phyloP scores from a whole-genome alignment of 92 coral and sea anemone species.

The Paramuricea clavata region DNA sequence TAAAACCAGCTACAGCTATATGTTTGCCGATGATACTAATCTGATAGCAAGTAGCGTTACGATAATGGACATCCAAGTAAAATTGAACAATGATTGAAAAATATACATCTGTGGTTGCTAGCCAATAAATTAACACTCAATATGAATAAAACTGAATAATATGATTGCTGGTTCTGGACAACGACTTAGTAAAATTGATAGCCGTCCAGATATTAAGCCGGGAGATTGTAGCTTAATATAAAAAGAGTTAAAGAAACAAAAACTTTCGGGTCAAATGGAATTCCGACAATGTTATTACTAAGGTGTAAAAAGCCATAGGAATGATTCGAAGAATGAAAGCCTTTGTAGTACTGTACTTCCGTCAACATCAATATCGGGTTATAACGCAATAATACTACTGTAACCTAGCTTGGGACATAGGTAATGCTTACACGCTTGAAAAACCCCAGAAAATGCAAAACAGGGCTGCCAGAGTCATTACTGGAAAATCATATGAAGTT shows the following conservation, averaged over 20 bases:
- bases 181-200: not conserved
- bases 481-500: too few relatives aligned
- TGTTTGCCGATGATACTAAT: constrained; percentile 13
- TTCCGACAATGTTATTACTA: not conserved
- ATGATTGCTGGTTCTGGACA: constrained; percentile 7
- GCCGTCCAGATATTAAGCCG: not conserved
- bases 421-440: too few relatives aligned
- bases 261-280: not conserved
- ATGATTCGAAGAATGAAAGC: not conserved
- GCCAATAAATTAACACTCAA: constrained; percentile 10
- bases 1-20: not conserved
- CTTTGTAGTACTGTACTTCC: not conserved
- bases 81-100: constrained; percentile 12
- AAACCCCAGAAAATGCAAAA: too few relatives aligned
- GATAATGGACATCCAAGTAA: not conserved
- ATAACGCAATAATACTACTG: not conserved
- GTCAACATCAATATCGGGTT: not conserved
- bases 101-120: not conserved
- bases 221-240: not conserved
- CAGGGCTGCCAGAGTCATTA: too few relatives aligned
- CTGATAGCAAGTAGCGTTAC: not conserved
- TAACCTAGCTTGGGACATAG: not conserved
- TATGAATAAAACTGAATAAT: constrained; percentile 4
- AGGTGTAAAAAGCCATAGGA: not conserved
- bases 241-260: not conserved